phyloP scores from a whole-genome alignment of 2,888 invertebrate genomes.

The Heliconius hortense region DNA sequence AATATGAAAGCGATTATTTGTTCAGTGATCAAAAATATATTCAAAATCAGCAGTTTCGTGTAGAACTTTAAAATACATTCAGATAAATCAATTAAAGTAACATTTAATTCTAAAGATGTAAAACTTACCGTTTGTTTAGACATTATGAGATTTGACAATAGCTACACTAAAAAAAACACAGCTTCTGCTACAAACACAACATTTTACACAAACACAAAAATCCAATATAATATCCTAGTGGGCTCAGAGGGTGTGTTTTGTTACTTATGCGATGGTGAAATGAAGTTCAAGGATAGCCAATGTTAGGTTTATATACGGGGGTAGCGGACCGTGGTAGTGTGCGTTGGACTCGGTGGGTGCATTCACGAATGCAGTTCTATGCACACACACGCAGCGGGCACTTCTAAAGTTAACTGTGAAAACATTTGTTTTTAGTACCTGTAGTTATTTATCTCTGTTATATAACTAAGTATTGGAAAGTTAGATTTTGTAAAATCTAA shows the following conservation, averaged over 20 bases:
- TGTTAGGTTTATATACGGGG: slow-evolving; percentile 74
- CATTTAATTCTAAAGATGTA: not conserved
- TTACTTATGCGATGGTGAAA: slow-evolving; percentile 58
- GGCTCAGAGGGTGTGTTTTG: slow-evolving; percentile 42
- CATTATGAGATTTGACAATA: slow-evolving; percentile 52
- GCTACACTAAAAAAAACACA: slow-evolving; percentile 56
- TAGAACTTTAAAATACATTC: not conserved
- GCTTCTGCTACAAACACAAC: slow-evolving; percentile 34
- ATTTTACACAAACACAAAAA: slow-evolving; percentile 39
- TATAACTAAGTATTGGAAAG: slow-evolving; percentile 11
- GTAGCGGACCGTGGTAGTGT: slow-evolving; percentile 68
- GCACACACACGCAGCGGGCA: slow-evolving; percentile 56
- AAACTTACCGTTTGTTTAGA: slow-evolving; percentile 68
- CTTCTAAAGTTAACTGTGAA: slow-evolving; percentile 47
- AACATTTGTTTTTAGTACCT: slow-evolving; percentile 28
- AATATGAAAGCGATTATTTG: no score
- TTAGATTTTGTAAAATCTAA: not conserved
- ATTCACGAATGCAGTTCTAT: slow-evolving; percentile 46
- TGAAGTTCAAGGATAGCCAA: slow-evolving; percentile 80
- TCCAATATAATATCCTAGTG: slow-evolving; percentile 50
- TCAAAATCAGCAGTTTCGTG: not conserved
- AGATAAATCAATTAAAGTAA: not conserved
- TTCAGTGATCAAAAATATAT: no score
- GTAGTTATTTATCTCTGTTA: slow-evolving; percentile 1
- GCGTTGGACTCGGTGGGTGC: slow-evolving; percentile 55